Evolutionary conservation across 1,140 invertebrate species (phyloP).

Genomic region (Sycophila sp.): DNA sequence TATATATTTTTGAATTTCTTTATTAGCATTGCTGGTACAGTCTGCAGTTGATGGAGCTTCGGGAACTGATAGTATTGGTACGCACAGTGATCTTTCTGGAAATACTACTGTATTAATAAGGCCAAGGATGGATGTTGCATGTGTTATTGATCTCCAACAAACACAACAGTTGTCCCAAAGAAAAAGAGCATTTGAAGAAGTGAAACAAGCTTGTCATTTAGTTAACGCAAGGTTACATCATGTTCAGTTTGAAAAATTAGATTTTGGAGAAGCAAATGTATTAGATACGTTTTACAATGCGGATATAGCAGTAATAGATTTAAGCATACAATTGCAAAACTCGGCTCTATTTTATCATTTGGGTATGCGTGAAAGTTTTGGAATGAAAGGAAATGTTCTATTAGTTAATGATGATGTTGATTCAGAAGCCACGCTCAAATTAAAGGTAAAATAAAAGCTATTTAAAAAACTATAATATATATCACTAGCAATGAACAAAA

Average conservation of each 20-base stretch:
- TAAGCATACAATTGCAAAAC: conserved; percentile 90
- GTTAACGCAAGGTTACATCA: conserved; percentile 85
- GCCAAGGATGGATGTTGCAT: conserved; percentile 89
- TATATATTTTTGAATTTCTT: conserved; percentile 5
- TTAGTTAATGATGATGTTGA: conserved; percentile 94
- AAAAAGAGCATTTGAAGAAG: conserved; percentile 84
- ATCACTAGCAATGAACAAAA: too few species aligned
- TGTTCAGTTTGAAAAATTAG: conserved; percentile 87
- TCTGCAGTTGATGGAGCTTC: conserved; percentile 53
- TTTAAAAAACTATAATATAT: background rate
- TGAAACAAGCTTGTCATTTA: conserved; percentile 80
- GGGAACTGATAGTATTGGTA: conserved; percentile 77
- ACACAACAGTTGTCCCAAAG: conserved; percentile 76
- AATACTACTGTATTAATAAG: conserved; percentile 71
- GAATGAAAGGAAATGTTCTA: conserved; percentile 98
- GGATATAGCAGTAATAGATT: conserved; percentile 96
- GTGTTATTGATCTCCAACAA: conserved; percentile 86
- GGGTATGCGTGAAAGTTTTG: conserved; percentile 96
- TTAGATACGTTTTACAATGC: conserved; percentile 94
- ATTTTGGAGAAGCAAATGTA: conserved; percentile 87
- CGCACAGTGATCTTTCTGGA: conserved; percentile 75
- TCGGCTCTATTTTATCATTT: conserved; percentile 95
- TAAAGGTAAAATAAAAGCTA: conserved; percentile 74
- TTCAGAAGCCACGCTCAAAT: conserved; percentile 82
- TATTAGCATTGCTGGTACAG: conserved; percentile 32